Percentiles rank a stretch among this genome's conserved stretches.
These are phyloP conservation scores for Drosophila tani DNA, from an alignment of 1,140 invertebrate species.

Conservation along the genomic window DNA sequence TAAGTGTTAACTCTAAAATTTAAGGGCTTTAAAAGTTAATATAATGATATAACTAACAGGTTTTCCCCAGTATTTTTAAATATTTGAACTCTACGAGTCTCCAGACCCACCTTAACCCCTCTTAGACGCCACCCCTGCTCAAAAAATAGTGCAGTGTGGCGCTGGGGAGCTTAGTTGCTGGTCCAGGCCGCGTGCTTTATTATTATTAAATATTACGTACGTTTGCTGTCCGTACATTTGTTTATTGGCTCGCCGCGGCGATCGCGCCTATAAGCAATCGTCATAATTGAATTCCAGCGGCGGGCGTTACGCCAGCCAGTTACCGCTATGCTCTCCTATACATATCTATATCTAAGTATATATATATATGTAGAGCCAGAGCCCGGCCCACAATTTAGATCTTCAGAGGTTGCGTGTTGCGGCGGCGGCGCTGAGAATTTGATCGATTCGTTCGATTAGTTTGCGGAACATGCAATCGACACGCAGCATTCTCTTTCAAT, in stretches of 20 bases:
- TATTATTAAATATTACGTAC: slow-evolving; percentile 83
- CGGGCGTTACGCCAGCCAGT: slow-evolving; percentile 72
- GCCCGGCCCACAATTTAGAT: slow-evolving; percentile 19
- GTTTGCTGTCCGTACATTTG: slow-evolving; percentile 78
- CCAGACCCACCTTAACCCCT: neutral
- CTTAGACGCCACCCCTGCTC: neutral
- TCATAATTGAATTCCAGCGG: slow-evolving; percentile 84
- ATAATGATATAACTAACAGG: no score
- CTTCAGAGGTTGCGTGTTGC: slow-evolving; percentile 68
- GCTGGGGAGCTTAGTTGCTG: slow-evolving; percentile 39
- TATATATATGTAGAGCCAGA: slow-evolving; percentile 15
- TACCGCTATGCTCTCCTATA: slow-evolving; percentile 50
- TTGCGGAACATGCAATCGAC: slow-evolving; percentile 82
- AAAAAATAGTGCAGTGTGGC: slow-evolving; percentile 14
- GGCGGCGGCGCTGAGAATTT: slow-evolving; percentile 67
- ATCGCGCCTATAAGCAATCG: slow-evolving; percentile 66
- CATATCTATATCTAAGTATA: slow-evolving; percentile 9
- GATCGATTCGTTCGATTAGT: slow-evolving; percentile 84
- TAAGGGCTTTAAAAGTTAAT: no score
- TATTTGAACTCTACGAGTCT: neutral
- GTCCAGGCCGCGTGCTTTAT: slow-evolving; percentile 62
- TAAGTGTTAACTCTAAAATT: no score
- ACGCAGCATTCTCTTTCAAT: slow-evolving; percentile 81
- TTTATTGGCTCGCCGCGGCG: slow-evolving; percentile 76
- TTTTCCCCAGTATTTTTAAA: neutral